These are phyloP conservation scores for Erinaceus europaeus DNA, from an alignment of 2,113 vertebrate genomes.

Conservation along the genomic window DNA sequence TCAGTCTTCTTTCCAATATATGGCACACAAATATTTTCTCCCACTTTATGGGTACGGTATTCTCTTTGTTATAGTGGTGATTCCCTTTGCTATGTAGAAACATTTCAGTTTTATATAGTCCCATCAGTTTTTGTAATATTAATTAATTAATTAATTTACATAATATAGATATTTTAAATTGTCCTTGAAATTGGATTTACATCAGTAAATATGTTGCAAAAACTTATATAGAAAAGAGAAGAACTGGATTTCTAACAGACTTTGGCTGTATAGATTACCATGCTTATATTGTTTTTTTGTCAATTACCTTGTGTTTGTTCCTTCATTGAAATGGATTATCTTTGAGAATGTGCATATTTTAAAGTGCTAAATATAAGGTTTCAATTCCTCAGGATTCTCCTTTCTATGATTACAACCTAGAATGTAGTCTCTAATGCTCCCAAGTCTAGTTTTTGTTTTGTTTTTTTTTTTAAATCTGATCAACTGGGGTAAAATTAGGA, in stretches of 20 bases:
- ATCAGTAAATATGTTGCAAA: too few species aligned
- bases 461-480: too few species aligned
- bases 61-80: too few species aligned
- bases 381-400: background rate
- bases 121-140: too few species aligned
- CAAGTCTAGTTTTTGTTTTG: background rate
- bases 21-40: too few species aligned
- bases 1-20: too few species aligned
- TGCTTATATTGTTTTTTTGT: background rate
- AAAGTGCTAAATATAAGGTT: background rate
- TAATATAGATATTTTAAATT: too few species aligned
- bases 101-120: too few species aligned
- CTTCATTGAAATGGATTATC: background rate
- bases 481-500: background rate
- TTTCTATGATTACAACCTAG: background rate
- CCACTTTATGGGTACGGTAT: too few species aligned
- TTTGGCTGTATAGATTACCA: background rate
- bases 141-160: too few species aligned
- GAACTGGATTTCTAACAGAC: background rate
- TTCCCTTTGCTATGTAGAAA: too few species aligned
- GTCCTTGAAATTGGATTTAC: too few species aligned
- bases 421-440: background rate
- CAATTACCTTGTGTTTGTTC: background rate
- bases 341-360: background rate
- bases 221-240: background rate